Evolutionary conservation across 2,888 invertebrate species (phyloP), one percentile per base, ranked within the genome.

Genomic region (Pterostichus niger): DNA sequence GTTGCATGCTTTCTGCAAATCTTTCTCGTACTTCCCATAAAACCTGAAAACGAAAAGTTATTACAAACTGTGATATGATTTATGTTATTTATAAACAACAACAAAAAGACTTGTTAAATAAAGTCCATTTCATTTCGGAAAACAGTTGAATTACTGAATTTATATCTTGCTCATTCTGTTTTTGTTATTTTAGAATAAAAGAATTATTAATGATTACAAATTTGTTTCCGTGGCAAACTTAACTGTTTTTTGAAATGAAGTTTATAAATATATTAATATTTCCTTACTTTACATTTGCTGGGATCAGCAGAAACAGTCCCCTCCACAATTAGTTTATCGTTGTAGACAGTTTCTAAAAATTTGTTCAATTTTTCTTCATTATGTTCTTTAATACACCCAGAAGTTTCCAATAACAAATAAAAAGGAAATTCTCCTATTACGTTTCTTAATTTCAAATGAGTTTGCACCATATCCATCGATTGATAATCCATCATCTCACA

Each of bases 401-500:
- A 94, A 0, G 96, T 96, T 90, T 97, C 97, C 84, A 97, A 92
- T 3, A 97, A 88, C 89, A 97, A 93, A 88, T 97, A 97, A 89
- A 96, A 97, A 2, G 96, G 95, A 88, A 93, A 94, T 7, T 93
- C 92, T 4, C 92, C 90, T 84, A 94, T 93, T 7, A 94, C 94
- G 52, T 93, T 92, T 79, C 89, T 90, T 52, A 94, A 86, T 3
- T 92, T 91, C 52, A 94, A 92, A 86, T 94, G 93, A 49, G 92
- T 89, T 5, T 92, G 91, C 0, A 94, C 93, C 78, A 93, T 91
- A 15, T 92, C 91, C 87, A 99, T 92, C 0, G 96, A 93, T 33
- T 90, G 89, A 11, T 91, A 91, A 90, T 99, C 99, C 85, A 99
- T 95, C 91, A 99, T 94, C 91, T 99, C 99, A 90, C 97, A 98